These are phyloP conservation scores for Spisula solida DNA, from an alignment of 2,888 invertebrate species.

Conservation along the genomic window DNA sequence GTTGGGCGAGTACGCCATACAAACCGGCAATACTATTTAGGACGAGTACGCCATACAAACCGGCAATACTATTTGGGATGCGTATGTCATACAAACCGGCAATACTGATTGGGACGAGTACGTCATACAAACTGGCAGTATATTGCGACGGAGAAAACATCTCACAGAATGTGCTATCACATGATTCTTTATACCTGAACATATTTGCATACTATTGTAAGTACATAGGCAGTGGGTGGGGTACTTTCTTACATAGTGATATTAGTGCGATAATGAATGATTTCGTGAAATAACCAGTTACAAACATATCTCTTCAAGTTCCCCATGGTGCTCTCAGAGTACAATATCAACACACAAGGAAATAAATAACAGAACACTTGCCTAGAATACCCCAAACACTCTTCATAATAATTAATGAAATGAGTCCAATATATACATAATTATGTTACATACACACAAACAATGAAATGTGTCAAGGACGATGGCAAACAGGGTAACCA, in stretches of 20 bases:
- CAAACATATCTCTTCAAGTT: neutral
- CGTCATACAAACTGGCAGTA: neutral
- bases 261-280: neutral
- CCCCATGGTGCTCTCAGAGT: neutral
- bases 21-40: too few relatives aligned
- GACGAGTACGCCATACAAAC: too few relatives aligned
- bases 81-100: too few relatives aligned
- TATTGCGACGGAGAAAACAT: neutral
- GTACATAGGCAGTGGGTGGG: neutral
- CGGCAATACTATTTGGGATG: too few relatives aligned
- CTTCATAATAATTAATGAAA: neutral
- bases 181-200: slow-evolving; percentile 22
- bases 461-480: neutral
- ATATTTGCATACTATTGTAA: slow-evolving; percentile 13
- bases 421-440: neutral
- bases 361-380: neutral
- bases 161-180: neutral
- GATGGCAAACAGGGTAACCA: too few relatives aligned
- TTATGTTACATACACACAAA: neutral
- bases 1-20: too few relatives aligned
- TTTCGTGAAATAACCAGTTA: neutral
- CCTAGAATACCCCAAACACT: neutral
- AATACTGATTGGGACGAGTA: too few relatives aligned
- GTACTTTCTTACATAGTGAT: neutral
- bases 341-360: neutral